Conservation (phyloP, 2,888 invertebrate genomes). For the Limenitis camilla region DNA sequence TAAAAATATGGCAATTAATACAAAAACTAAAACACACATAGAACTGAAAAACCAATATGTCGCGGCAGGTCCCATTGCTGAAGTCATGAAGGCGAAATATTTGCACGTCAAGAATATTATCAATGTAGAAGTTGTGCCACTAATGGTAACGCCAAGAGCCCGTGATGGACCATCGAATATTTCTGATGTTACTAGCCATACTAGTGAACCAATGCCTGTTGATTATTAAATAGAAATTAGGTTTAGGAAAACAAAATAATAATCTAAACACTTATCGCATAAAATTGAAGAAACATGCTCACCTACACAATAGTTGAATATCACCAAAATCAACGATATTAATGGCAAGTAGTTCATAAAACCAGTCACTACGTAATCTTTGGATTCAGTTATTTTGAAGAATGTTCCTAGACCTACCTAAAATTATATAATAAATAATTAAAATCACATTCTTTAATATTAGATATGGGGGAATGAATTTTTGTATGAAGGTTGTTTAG, state of each 20-base stretch:
- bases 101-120: constrained; percentile 25
- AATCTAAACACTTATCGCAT: too few relatives aligned
- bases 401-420: constrained; percentile 49
- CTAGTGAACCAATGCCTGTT: constrained; percentile 48
- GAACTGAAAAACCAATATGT: constrained; percentile 28
- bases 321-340: constrained; percentile 44
- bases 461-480: too few relatives aligned
- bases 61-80: constrained; percentile 24
- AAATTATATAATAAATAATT: constrained; percentile 6
- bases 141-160: too few relatives aligned
- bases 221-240: constrained; percentile 4
- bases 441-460: too few relatives aligned
- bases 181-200: constrained; percentile 45
- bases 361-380: constrained; percentile 32
- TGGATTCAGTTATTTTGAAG: constrained; percentile 37
- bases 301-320: constrained; percentile 45
- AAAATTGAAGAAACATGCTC: too few relatives aligned
- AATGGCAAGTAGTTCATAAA: constrained; percentile 51
- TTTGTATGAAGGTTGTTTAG: too few relatives aligned
- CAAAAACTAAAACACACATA: constrained; percentile 16
- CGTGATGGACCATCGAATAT: constrained; percentile 52
- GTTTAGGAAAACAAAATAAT: not conserved
- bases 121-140: not conserved
- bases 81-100: constrained; percentile 25
- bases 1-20: constrained; percentile 24